These are phyloP conservation scores for Holacanthus passer DNA, from an alignment of 2,113 vertebrate genomes.

Conservation along the genomic window DNA sequence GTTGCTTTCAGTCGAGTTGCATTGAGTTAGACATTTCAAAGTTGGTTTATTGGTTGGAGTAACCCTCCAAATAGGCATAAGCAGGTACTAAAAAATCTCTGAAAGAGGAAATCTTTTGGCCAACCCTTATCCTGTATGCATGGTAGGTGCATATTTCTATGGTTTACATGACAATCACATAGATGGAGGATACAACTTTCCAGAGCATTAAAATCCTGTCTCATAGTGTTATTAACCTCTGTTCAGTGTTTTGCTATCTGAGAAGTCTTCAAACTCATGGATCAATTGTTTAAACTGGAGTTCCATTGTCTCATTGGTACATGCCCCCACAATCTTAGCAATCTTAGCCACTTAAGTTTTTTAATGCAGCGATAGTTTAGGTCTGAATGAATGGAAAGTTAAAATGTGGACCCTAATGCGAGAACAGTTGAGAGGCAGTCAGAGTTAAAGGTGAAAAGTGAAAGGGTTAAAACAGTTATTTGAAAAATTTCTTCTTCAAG, in stretches of 20 bases:
- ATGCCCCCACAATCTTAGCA: background rate
- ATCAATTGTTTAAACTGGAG: background rate
- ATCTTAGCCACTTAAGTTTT: background rate
- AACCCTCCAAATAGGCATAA: background rate
- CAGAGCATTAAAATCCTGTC: background rate
- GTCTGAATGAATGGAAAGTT: background rate
- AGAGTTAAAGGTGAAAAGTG: background rate
- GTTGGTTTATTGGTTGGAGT: background rate
- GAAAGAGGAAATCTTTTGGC: background rate
- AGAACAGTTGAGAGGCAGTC: background rate
- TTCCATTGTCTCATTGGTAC: background rate
- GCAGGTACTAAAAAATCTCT: background rate
- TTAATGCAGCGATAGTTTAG: background rate
- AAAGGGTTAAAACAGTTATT: background rate
- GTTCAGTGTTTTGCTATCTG: no score
- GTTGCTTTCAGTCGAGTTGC: background rate
- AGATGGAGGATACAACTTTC: background rate
- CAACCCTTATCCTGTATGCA: background rate
- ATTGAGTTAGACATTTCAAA: background rate
- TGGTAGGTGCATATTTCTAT: background rate
- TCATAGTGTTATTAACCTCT: background rate
- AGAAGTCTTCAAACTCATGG: background rate
- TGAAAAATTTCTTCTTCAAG: background rate
- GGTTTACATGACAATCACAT: background rate
- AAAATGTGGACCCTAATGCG: background rate